Conservation (phyloP, 2,888 invertebrate species). For the Himalopsyche kuldschensis region DNA sequence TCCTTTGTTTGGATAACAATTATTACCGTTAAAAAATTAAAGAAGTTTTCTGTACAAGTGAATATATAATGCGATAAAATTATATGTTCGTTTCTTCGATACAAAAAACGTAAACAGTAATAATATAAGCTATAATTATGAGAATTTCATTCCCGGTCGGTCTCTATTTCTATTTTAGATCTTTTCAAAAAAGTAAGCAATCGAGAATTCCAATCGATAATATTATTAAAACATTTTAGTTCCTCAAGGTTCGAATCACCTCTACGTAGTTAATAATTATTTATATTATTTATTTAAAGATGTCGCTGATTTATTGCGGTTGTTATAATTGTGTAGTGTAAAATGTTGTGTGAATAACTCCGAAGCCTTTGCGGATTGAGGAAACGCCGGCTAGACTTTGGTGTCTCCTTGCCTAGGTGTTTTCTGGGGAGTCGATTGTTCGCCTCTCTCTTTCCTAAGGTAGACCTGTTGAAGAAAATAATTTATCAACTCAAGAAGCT, state of each 20-base stretch:
- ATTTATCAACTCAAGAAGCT: neutral
- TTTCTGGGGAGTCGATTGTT: slow-evolving; percentile 41
- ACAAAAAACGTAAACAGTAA: neutral
- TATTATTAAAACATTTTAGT: neutral
- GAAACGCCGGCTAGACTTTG: slow-evolving; percentile 41
- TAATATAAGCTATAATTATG: neutral
- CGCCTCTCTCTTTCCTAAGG: slow-evolving; percentile 56
- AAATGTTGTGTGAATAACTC: neutral
- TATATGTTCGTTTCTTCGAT: neutral
- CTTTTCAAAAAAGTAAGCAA: neutral
- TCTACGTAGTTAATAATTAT: neutral
- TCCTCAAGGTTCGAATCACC: neutral
- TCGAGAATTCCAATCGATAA: neutral
- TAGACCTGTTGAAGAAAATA: slow-evolving; percentile 48
- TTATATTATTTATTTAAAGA: neutral
- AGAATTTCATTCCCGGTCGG: neutral
- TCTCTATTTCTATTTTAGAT: neutral
- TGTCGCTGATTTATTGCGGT: neutral
- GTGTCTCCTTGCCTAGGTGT: slow-evolving; percentile 47
- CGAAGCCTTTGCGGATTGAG: neutral
- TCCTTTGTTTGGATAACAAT: neutral
- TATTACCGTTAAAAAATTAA: neutral
- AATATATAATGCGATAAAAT: neutral
- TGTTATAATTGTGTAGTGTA: neutral
- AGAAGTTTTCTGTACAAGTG: neutral